phyloP scores from a whole-genome alignment of 2,888 invertebrate genomes.

The Apamea epomidion region DNA sequence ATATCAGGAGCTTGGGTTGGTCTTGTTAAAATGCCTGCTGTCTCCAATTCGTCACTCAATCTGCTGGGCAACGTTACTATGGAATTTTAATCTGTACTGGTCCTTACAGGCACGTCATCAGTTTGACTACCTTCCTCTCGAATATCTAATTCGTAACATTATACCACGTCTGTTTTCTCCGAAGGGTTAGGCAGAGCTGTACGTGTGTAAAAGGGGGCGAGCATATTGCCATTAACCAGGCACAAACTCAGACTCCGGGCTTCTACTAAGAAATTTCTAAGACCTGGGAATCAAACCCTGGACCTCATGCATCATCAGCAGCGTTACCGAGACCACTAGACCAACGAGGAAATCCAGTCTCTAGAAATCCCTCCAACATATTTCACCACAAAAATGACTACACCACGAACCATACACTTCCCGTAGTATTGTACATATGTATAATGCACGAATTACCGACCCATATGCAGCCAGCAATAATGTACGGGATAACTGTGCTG shows the following conservation, averaged over 20 bases:
- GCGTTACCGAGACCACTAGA: too few species aligned
- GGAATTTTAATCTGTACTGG: neutral
- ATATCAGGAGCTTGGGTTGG: neutral
- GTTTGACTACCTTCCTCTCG: neutral
- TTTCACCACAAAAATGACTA: slow-evolving; percentile 5
- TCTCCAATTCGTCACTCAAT: slow-evolving; percentile 8
- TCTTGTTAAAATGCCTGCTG: slow-evolving; percentile 30
- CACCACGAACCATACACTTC: neutral
- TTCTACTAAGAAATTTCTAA: neutral
- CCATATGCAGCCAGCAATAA: slow-evolving; percentile 55
- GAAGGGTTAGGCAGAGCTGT: neutral
- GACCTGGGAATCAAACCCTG: neutral
- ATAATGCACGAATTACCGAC: slow-evolving; percentile 42
- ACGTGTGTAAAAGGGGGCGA: neutral
- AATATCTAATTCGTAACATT: neutral
- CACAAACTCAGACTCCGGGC: rapidly evolving
- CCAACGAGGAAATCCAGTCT: neutral
- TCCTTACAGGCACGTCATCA: neutral
- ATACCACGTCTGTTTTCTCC: neutral
- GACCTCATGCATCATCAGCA: neutral
- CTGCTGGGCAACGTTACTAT: too few species aligned
- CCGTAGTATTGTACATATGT: slow-evolving; percentile 12
- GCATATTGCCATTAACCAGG: neutral
- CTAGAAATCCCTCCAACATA: neutral
- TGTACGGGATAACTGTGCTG: slow-evolving; percentile 57